Evolutionary conservation across 2,888 invertebrate species (phyloP).

Genomic region (Euplagia quadripunctaria): DNA sequence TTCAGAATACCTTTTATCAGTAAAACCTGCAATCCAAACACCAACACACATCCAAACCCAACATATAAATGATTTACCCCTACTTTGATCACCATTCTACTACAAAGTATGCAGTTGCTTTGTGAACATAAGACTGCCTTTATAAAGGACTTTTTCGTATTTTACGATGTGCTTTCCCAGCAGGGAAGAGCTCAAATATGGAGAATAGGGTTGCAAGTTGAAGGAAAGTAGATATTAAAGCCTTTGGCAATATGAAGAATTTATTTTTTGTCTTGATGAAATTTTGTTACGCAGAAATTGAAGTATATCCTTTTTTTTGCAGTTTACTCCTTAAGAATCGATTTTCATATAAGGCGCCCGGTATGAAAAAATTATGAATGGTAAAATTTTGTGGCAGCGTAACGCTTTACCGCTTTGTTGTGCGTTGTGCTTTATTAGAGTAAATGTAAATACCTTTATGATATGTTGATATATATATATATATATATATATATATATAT

Average conservation of each 20-base stretch:
- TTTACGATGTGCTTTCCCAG: slow-evolving; percentile 18
- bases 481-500: too few species aligned
- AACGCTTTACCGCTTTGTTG: too few species aligned
- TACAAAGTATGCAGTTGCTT: slow-evolving; percentile 25
- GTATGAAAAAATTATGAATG: too few species aligned
- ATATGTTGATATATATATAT: too few species aligned
- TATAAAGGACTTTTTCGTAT: slow-evolving; percentile 22
- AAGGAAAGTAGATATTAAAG: slow-evolving; percentile 5
- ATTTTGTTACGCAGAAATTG: background rate
- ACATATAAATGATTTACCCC: slow-evolving; percentile 24
- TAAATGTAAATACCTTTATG: too few species aligned
- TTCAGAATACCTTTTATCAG: background rate
- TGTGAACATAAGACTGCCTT: background rate
- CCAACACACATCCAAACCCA: background rate
- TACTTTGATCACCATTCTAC: slow-evolving; percentile 32
- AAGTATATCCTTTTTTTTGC: background rate
- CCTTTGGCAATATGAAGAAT: background rate
- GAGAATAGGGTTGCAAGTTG: slow-evolving; percentile 1
- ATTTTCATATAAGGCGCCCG: too few species aligned
- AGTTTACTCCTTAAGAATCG: too few species aligned
- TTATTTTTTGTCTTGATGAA: background rate
- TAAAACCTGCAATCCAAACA: slow-evolving; percentile 13
- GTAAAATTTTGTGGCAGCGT: too few species aligned
- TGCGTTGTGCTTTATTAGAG: too few species aligned
- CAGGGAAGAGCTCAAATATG: slow-evolving; percentile 13